These are phyloP conservation scores for Phragmatobia fuliginosa DNA, from an alignment of 2,888 invertebrate genomes.

Conservation along the genomic window DNA sequence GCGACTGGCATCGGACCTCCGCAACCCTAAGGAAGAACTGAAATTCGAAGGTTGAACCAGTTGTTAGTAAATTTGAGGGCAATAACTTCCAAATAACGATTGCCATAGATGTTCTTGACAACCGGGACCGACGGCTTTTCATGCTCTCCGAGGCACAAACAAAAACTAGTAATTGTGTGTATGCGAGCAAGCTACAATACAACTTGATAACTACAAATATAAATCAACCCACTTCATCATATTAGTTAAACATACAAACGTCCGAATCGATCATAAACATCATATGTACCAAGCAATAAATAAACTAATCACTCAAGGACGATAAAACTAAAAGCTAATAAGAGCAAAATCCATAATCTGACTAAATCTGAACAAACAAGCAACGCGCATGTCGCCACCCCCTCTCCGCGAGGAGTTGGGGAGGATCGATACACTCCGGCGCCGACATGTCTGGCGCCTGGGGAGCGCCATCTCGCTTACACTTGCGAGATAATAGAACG, in stretches of 20 bases:
- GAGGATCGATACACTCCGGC: slow-evolving; percentile 79
- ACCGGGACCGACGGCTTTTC: too few relatives aligned
- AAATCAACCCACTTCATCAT: neutral
- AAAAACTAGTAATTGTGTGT: neutral
- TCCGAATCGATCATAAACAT: slow-evolving; percentile 9
- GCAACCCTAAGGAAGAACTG: too few relatives aligned
- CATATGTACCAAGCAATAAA: slow-evolving; percentile 22
- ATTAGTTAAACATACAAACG: slow-evolving; percentile 3
- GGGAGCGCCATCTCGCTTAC: slow-evolving; percentile 34
- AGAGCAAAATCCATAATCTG: slow-evolving; percentile 69
- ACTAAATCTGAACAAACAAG: slow-evolving; percentile 71
- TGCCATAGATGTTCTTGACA: too few relatives aligned
- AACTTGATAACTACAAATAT: neutral
- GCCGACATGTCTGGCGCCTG: slow-evolving; percentile 80
- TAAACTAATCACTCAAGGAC: slow-evolving; percentile 27
- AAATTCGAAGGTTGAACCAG: too few relatives aligned
- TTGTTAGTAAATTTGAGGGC: too few relatives aligned
- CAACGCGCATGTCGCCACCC: slow-evolving; percentile 67
- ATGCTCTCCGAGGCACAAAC: too few relatives aligned
- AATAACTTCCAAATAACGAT: too few relatives aligned
- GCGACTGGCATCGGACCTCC: too few relatives aligned
- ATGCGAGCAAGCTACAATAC: neutral
- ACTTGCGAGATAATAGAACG: slow-evolving; percentile 6
- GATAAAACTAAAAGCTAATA: slow-evolving; percentile 49
- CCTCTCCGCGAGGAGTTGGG: slow-evolving; percentile 42